A percentile compares a stretch with the other conserved stretches of the same genome.
Conservation (phyloP, 2,797 vertebrate species). For the Brachyalestes nurse region DNA sequence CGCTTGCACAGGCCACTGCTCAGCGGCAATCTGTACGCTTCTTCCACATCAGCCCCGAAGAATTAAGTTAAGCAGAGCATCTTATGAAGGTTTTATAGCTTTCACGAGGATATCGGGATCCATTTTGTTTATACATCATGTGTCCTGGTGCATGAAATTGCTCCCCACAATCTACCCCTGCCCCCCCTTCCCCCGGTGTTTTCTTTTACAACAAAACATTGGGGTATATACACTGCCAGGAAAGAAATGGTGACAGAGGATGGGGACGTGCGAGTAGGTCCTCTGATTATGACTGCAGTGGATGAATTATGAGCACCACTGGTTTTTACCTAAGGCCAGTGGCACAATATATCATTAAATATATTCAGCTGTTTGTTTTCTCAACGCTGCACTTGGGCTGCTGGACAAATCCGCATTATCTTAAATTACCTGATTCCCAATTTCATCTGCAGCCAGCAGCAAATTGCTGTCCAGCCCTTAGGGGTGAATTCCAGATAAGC, state of each 20-base stretch:
- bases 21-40: slow-evolving; percentile 47
- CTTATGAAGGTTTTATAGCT: slow-evolving; percentile 63
- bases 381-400: slow-evolving; percentile 30
- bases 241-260: slow-evolving; percentile 1
- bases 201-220: slow-evolving; percentile 61
- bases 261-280: slow-evolving; percentile 19
- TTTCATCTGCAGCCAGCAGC: slow-evolving; percentile 24
- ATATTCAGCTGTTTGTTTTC: slow-evolving; percentile 32
- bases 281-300: slow-evolving; percentile 35
- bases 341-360: slow-evolving; percentile 34
- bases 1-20: slow-evolving; percentile 41
- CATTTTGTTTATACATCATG: slow-evolving; percentile 71
- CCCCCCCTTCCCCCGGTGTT: slow-evolving; percentile 43
- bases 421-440: slow-evolving; percentile 42
- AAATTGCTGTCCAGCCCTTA: slow-evolving; percentile 12
- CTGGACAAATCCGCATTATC: slow-evolving; percentile 12
- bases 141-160: slow-evolving; percentile 71
- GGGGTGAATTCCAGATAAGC: slow-evolving; percentile 9
- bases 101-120: slow-evolving; percentile 63
- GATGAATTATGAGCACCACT: slow-evolving; percentile 35
- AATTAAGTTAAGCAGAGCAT: slow-evolving; percentile 64
- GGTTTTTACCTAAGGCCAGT: slow-evolving; percentile 35
- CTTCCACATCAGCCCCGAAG: slow-evolving; percentile 53
- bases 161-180: slow-evolving; percentile 28
- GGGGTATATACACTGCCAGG: slow-evolving; percentile 42